Conservation (phyloP, 2,113 vertebrate genomes). For the Haplochromis burtoni region DNA sequence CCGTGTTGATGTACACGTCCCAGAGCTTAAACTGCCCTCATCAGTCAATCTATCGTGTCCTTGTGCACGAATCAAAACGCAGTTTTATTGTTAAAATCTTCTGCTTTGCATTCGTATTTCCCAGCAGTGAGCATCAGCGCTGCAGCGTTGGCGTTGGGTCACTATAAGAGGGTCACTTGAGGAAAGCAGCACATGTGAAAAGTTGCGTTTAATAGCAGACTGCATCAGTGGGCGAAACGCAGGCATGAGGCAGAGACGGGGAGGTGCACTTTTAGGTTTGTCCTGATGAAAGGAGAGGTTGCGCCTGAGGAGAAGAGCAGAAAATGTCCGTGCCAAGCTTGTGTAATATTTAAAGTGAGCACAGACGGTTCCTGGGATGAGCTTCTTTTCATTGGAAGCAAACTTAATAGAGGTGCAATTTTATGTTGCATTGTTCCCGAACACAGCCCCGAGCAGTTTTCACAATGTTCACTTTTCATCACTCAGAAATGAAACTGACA, state of each 20-base stretch:
- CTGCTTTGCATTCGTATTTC: background rate
- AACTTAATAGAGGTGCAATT: slow-evolving; percentile 77
- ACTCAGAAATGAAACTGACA: slow-evolving; percentile 51
- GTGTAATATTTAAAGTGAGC: slow-evolving; percentile 75
- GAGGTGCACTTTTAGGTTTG: slow-evolving; percentile 23
- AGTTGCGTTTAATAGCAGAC: background rate
- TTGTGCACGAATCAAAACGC: background rate
- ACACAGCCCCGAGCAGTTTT: slow-evolving; percentile 58
- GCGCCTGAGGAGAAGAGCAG: slow-evolving; percentile 38
- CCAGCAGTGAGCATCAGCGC: background rate
- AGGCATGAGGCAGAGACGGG: background rate
- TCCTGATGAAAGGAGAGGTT: slow-evolving; percentile 43
- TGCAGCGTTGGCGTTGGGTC: background rate
- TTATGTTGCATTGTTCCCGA: slow-evolving; percentile 73
- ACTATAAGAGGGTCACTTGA: background rate
- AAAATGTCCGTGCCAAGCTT: slow-evolving; percentile 73
- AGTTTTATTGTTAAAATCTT: background rate
- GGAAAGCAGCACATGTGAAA: background rate
- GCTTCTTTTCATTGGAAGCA: slow-evolving; percentile 68
- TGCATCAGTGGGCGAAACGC: background rate
- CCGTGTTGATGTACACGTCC: slow-evolving; percentile 13
- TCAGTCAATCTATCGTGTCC: background rate
- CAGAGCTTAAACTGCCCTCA: background rate
- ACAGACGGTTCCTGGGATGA: slow-evolving; percentile 75
- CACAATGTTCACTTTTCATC: slow-evolving; percentile 37